phyloP scores from a whole-genome alignment of 2,888 invertebrate genomes.

The Mythimna albipuncta region DNA sequence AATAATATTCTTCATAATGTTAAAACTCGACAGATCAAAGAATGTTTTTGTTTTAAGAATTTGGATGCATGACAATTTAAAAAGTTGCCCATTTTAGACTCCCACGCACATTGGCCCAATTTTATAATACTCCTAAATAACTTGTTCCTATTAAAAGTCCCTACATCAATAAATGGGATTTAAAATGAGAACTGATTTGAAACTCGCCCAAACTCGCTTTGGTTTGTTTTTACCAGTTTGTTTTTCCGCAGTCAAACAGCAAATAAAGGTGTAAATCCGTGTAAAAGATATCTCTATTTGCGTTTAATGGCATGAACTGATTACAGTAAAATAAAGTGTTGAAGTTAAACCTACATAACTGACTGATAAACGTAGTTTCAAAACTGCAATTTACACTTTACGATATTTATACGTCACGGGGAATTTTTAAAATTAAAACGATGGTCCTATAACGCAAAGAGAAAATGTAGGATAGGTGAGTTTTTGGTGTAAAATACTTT shows the following conservation, averaged over 20 bases:
- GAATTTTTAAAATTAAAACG: too few relatives aligned
- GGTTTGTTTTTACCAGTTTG: conserved; percentile 10
- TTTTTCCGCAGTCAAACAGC: conserved; percentile 22
- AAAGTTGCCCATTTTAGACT: not conserved
- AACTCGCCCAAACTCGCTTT: not conserved
- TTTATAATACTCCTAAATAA: not conserved
- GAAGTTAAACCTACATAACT: conserved; percentile 1
- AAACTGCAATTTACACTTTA: not conserved
- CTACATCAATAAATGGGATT: not conserved
- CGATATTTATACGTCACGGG: too few relatives aligned
- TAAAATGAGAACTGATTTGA: not conserved
- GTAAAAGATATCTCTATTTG: conserved; percentile 41
- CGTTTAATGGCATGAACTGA: conserved; percentile 27
- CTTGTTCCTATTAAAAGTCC: not conserved
- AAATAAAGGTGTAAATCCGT: conserved; percentile 48
- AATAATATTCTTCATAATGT: not conserved
- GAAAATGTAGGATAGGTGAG: too few relatives aligned
- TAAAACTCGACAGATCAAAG: not conserved
- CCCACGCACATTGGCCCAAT: not conserved
- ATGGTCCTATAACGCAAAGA: too few relatives aligned
- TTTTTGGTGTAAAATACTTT: too few relatives aligned
- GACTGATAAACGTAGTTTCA: conserved; percentile 15
- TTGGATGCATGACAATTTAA: not conserved
- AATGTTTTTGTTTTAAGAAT: not conserved
- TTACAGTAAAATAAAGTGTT: conserved; percentile 30